Conservation (phyloP, 1,140 invertebrate species). For the Ceratosolen solmsi region DNA sequence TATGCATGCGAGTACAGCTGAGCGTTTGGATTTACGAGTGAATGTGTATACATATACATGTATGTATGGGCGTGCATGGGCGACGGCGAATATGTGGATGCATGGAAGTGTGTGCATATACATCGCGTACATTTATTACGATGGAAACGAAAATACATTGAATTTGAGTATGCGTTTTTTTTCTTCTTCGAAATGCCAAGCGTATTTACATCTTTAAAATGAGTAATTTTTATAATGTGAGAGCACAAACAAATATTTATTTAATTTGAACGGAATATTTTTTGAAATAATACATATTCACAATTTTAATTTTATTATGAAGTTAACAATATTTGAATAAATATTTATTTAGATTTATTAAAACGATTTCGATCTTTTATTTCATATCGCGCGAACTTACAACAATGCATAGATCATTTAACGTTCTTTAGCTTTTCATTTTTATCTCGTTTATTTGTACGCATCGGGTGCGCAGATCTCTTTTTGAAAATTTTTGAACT, state of each 20-base stretch:
- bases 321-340: neutral
- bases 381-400: slow-evolving; percentile 5
- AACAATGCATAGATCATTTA: neutral
- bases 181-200: neutral
- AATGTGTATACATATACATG: neutral
- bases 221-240: neutral
- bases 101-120: neutral
- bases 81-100: neutral
- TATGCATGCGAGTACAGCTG: neutral
- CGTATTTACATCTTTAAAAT: neutral
- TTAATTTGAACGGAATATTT: neutral
- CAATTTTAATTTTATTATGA: neutral
- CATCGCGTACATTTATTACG: slow-evolving; percentile 3
- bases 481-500: slow-evolving; percentile 9
- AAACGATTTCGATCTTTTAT: neutral
- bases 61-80: neutral
- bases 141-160: slow-evolving; percentile 10
- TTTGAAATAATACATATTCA: neutral
- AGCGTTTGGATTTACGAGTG: neutral
- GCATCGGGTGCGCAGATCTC: slow-evolving; percentile 28
- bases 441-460: slow-evolving; percentile 33
- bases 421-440: neutral
- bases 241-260: neutral
- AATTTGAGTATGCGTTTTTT: neutral
- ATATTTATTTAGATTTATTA: slow-evolving; percentile 26